phyloP scores from a whole-genome alignment of 92 coral and sea anemone genomes.

The Zoanthus sansibaricus region DNA sequence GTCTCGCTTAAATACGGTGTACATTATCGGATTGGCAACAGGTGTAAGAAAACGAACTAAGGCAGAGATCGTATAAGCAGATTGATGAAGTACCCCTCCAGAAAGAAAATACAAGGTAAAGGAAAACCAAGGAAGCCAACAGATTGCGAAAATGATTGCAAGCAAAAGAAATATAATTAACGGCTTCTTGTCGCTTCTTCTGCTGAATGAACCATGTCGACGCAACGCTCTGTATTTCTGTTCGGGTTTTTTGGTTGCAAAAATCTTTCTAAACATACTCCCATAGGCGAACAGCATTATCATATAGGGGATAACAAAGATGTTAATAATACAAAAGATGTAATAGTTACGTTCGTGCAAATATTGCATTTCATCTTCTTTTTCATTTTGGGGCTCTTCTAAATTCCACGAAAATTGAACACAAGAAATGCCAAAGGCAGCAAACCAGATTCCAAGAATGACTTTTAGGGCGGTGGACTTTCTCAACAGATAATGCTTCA shows the following conservation, averaged over 20 bases:
- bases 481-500: constrained; percentile 24
- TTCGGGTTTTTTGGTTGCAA: constrained; percentile 1
- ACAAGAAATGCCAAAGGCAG: constrained; percentile 5
- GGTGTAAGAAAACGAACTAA: constrained; percentile 28
- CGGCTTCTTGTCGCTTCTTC: constrained; percentile 19
- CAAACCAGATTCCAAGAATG: constrained; percentile 24
- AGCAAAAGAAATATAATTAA: not conserved
- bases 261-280: constrained; percentile 32
- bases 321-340: constrained; percentile 23
- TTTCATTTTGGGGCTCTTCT: constrained; percentile 6
- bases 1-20: constrained; percentile 35
- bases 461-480: constrained; percentile 3
- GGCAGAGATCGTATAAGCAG: constrained; percentile 8
- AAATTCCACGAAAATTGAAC: constrained; percentile 38
- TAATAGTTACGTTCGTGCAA: constrained; percentile 21
- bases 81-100: not conserved
- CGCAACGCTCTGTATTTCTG: not conserved
- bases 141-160: constrained; percentile 5
- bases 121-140: constrained; percentile 43
- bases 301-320: constrained; percentile 29
- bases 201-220: not conserved
- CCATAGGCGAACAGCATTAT: constrained; percentile 29
- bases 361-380: constrained; percentile 10
- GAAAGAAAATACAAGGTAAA: constrained; percentile 18
- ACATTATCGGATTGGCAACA: constrained; percentile 18